Base-by-base conservation (phyloP, 2,113 vertebrate species). In the Rhegmatorhina hoffmannsi region DNA sequence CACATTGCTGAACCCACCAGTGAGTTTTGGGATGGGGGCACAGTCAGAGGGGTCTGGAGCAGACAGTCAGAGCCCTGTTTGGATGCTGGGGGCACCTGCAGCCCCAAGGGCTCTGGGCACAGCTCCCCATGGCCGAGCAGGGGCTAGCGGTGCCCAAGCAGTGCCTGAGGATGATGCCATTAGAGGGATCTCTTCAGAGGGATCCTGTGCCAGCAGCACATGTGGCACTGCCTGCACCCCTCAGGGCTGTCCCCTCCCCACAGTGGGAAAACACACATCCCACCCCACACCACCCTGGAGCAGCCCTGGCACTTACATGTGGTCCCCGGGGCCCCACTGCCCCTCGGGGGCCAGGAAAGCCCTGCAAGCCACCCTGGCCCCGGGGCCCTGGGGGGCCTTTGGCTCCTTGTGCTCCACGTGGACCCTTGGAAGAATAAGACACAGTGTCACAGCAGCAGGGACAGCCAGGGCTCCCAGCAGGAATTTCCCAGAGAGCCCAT, bases 271-370 rank as follows among this genome's bases (percentile, higher is more conserved):
- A 13, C 0, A 0, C 1, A 0, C 1, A 4, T 8, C 53, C 44
- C 53, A 44, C 20, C 9, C 10, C 1, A 0, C 0, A 9, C 6
- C 47, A 20, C 3, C 18, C 33, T 2, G 1, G 4, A 16, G 34
- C 80, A 28, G 21, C 43, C 7, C 1, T 1, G 1, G 25, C 66
- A 88, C 96, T 87, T 96, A 99, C 99, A 50, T 98, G 97, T 11
- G 97, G 68, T 53, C 98, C 99, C 63, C 1, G 84, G 6, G 87
- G 58, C 20, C 98, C 99, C 0, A 62, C 94, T 0, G 91, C 98
- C 73, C 99, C 99, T 31, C 96, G 98, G 60, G 83, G 69, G 40
- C 99, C 99, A 0, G 94, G 92, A 56, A 99, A 99, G 40, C 99
- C 99, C 55, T 75, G 97, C 67, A 97, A 91, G n/a, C 99, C 99